phyloP scores from a whole-genome alignment of 2,113 vertebrate species.

The Dicaeum eximium region DNA sequence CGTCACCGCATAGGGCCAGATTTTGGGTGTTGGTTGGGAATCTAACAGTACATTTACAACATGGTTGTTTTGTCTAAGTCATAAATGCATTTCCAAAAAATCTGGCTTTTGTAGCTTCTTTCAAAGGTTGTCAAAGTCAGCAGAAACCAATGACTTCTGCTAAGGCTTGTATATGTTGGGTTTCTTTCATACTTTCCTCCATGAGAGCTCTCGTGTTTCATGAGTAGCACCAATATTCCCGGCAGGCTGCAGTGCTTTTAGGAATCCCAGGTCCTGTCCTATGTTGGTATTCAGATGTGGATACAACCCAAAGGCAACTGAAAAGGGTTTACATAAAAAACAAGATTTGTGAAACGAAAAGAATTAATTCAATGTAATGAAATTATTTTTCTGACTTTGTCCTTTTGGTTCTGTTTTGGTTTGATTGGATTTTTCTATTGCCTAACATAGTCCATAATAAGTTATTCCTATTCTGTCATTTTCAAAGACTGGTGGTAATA shows the following conservation, averaged over 20 bases:
- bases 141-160: neutral
- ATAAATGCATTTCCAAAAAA: neutral
- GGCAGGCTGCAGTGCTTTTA: constrained; percentile 43
- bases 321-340: constrained; percentile 58
- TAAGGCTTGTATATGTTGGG: neutral
- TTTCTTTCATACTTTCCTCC: neutral
- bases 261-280: neutral
- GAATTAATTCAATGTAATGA: constrained; percentile 5
- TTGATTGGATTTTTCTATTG: constrained; percentile 66
- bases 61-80: neutral
- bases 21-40: neutral
- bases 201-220: neutral
- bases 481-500: constrained; percentile 73
- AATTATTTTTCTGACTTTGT: constrained; percentile 59
- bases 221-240: constrained; percentile 34
- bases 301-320: constrained; percentile 60
- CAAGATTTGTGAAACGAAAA: neutral
- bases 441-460: constrained; percentile 61
- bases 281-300: neutral
- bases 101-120: neutral
- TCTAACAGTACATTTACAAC: neutral
- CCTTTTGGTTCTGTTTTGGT: constrained; percentile 32
- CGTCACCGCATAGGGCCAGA: neutral
- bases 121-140: neutral
- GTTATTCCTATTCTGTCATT: constrained; percentile 69